These are phyloP conservation scores for Hylaeus volcanicus DNA, from an alignment of 1,140 invertebrate genomes.

Conservation along the genomic window DNA sequence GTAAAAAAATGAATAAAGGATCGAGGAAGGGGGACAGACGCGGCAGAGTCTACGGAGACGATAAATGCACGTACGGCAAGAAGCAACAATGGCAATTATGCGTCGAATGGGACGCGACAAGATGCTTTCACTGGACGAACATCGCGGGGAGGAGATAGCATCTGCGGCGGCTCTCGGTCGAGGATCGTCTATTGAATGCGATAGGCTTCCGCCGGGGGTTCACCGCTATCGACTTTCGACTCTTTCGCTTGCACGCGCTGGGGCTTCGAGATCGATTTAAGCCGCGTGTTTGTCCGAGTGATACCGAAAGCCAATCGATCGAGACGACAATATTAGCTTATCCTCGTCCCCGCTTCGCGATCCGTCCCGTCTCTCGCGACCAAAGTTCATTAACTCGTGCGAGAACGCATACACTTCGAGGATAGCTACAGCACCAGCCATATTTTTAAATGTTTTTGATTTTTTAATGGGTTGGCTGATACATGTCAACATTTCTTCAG, in stretches of 20 bases:
- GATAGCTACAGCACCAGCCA: too few species aligned
- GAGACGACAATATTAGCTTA: constrained; percentile 38
- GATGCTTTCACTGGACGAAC: constrained; percentile 52
- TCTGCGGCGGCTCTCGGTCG: constrained; percentile 27
- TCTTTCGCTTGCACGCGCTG: constrained; percentile 49
- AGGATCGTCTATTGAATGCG: constrained; percentile 54
- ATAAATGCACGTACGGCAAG: constrained; percentile 26
- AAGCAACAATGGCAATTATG: constrained; percentile 45
- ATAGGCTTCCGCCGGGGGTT: constrained; percentile 51
- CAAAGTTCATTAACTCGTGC: constrained; percentile 36
- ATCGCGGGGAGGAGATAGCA: constrained; percentile 57
- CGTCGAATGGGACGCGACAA: constrained; percentile 56
- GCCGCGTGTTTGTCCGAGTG: constrained; percentile 44
- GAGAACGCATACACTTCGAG: too few species aligned
- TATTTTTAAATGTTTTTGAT: too few species aligned
- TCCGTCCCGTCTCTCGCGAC: not conserved
- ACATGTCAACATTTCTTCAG: too few species aligned
- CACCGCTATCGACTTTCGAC: constrained; percentile 51
- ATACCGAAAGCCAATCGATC: constrained; percentile 58
- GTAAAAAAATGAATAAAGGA: not conserved
- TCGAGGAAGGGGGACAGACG: not conserved
- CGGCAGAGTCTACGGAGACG: not conserved
- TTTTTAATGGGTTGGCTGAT: too few species aligned
- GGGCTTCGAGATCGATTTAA: constrained; percentile 54
- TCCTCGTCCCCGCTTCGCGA: not conserved